These are phyloP conservation scores for Apamea anceps DNA, from an alignment of 2,888 invertebrate genomes.

Conservation along the genomic window DNA sequence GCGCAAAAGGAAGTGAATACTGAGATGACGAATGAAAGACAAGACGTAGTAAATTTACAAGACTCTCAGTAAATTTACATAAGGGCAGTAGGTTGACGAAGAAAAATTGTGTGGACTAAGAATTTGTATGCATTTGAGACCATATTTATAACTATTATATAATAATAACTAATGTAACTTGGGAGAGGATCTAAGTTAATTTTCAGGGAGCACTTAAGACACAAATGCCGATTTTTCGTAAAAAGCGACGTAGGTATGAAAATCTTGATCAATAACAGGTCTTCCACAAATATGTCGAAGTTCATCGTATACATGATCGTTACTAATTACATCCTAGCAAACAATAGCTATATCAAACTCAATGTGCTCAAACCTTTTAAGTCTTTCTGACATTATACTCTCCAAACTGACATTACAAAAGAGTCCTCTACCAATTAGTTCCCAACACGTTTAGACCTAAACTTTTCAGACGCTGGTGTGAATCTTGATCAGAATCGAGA, in stretches of 20 bases:
- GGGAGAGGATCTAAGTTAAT: too few relatives aligned
- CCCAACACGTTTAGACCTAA: conserved; percentile 47
- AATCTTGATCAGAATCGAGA: conserved; percentile 56
- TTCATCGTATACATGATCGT: neutral
- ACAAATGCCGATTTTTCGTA: neutral
- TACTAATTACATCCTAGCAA: neutral
- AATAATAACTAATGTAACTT: neutral
- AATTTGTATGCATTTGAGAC: neutral
- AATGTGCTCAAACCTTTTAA: neutral
- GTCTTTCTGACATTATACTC: neutral
- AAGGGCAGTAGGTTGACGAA: neutral
- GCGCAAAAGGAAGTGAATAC: neutral
- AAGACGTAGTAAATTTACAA: too few relatives aligned
- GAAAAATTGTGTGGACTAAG: neutral
- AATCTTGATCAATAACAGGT: too few relatives aligned
- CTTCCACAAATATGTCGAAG: too few relatives aligned
- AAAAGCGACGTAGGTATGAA: too few relatives aligned
- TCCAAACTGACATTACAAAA: conserved; percentile 15
- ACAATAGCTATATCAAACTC: neutral
- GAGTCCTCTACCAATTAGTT: conserved; percentile 44
- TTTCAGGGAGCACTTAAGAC: too few relatives aligned
- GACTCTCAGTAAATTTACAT: neutral
- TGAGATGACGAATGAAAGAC: neutral
- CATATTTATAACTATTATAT: neutral
- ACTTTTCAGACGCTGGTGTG: conserved; percentile 34